Conservation (phyloP, 2,797 vertebrate species). For the Anguilla anguilla region DNA sequence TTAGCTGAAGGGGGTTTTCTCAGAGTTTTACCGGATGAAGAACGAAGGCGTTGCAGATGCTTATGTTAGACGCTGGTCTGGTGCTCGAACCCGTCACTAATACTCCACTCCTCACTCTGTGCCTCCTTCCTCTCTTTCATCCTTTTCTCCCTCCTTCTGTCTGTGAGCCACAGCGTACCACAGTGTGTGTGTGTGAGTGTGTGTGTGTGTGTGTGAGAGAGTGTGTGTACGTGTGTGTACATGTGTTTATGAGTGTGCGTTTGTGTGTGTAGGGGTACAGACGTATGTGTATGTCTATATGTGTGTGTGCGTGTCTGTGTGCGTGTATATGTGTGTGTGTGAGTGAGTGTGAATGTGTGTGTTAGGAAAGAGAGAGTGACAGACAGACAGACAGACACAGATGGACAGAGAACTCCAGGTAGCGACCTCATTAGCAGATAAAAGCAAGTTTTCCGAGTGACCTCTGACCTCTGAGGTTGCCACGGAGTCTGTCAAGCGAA, state of each 20-base stretch:
- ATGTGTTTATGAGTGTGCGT: neutral
- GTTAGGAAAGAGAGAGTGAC: constrained; percentile 10
- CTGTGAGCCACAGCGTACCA: too few relatives aligned
- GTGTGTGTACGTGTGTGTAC: too few relatives aligned
- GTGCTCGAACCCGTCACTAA: neutral
- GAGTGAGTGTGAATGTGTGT: neutral
- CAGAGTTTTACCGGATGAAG: neutral
- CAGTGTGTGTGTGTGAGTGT: neutral
- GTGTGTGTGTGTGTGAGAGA: constrained; percentile 31
- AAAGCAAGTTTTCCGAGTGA: constrained; percentile 74
- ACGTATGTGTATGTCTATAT: neutral
- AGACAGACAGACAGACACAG: constrained; percentile 43
- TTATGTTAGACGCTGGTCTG: neutral
- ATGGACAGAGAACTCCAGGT: constrained; percentile 72
- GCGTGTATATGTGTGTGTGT: neutral
- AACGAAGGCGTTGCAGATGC: too few relatives aligned
- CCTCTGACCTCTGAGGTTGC: constrained; percentile 70
- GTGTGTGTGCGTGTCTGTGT: neutral
- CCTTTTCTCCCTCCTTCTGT: neutral
- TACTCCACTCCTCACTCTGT: neutral
- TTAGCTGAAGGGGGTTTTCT: too few relatives aligned
- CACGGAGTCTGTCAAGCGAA: constrained; percentile 70
- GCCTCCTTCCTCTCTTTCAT: neutral
- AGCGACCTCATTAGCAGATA: constrained; percentile 79
- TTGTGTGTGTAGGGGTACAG: neutral